Evolutionary conservation across 2,113 vertebrate genomes (phyloP), one percentile per base, ranked within the genome.

Genomic region (Aegypius monachus): DNA sequence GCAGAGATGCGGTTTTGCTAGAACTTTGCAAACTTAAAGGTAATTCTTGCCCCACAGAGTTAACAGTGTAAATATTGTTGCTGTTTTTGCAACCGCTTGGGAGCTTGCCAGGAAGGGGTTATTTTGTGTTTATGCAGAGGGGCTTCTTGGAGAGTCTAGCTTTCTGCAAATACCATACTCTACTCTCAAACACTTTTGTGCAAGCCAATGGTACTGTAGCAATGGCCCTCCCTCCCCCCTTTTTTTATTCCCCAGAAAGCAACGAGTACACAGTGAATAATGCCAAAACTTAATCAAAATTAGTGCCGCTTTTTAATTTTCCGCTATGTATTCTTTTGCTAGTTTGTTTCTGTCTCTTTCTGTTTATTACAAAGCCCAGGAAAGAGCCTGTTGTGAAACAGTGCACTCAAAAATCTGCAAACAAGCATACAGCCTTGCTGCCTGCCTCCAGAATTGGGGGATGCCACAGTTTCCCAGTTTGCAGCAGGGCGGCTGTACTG

Each of bases 251-350:
- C 25, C 25, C 40, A 5, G 8, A 68, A 62, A 65, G 11, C 23
- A 73, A 14, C 27, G 7, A 18, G 11, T 7, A 23, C 10, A 20
- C 17, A 63, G 29, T 4, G 11, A 91, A 40, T 55, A 75, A 80
- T 55, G 19, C 31, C 36, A 55, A 87, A 79, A 12, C 4, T 13
- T 63, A 12, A 72, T 43, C 1, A 63, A 68, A 86, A 80, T 19
- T 18, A 36, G 7, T 11, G 40, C 18, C 72, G 59, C 5, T 43
- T 40, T 75, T 88, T 16, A 59, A 79, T 16, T 63, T 79, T 71
- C 16, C 31, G 6, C 10, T 36, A 1, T 18, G 16, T 32, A 0
- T 16, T 9, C 15, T 68, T 31, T 43, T 19, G 1, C 8, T 8
- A 7, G 3, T 47, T 71, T 71, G 29, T 38, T 88, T 86, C 22